Conservation (phyloP, 2,113 vertebrate species). For the Recurvirostra avosetta region DNA sequence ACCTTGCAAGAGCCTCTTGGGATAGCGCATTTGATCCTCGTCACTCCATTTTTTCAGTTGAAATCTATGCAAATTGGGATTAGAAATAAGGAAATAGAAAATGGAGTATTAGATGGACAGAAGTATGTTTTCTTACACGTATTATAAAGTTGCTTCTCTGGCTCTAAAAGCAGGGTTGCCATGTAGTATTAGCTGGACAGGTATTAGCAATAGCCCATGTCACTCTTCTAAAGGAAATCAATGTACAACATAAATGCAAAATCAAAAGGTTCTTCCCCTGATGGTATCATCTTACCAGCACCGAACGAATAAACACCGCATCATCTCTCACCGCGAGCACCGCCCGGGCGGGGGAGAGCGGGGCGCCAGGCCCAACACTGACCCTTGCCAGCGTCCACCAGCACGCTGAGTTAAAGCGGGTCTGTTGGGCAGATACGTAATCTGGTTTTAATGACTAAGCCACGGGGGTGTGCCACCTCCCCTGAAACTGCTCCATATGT, state of each 20-base stretch:
- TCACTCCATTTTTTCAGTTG: background rate
- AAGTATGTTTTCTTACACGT: background rate
- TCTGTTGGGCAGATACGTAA: accelerated
- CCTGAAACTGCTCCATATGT: background rate
- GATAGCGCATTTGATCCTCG: background rate
- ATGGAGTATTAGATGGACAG: background rate
- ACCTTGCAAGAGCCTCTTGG: background rate
- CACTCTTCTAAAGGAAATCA: conserved; percentile 52
- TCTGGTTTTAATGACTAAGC: background rate
- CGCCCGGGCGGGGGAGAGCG: accelerated
- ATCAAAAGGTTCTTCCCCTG: conserved; percentile 55
- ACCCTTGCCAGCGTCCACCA: accelerated
- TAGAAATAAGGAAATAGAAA: background rate
- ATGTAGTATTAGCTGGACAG: conserved; percentile 4
- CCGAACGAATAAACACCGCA: background rate
- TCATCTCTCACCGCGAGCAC: background rate
- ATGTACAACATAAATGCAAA: conserved; percentile 42
- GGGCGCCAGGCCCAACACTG: accelerated
- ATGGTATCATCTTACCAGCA: background rate
- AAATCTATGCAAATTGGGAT: background rate
- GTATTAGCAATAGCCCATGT: background rate
- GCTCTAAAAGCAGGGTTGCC: background rate
- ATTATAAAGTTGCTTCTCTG: background rate
- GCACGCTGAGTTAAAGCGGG: accelerated
- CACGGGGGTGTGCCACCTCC: background rate